Evolutionary conservation across 1,140 invertebrate species (phyloP), one percentile per base, ranked within the genome.

Genomic region (Nasonia giraulti): DNA sequence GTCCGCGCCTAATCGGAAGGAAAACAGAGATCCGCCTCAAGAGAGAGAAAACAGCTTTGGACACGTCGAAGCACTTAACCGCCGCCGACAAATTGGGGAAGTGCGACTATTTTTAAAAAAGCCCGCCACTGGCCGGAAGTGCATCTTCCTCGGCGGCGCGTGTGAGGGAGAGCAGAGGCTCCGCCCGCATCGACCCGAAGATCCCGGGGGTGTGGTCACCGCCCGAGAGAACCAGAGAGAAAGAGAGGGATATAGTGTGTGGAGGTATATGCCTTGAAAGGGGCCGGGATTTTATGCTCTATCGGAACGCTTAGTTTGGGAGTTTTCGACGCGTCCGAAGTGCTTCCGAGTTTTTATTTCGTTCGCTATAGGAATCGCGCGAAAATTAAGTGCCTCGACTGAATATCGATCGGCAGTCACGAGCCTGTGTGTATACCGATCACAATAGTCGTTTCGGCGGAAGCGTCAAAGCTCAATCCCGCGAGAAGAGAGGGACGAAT

Each of bases 51-150:
- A 55, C 44, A 55, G 44, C 12, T 17, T 47, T 47, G 12, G 47
- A 73, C 27, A 80, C 33, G 69, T 81, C 44, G 20, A 31, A 73
- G 14, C 66, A 81, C 68, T 81, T 73, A 81, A 74, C 1, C 11
- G 33, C 23, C 12, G 12, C 62, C 31, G 33, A 81, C 44, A 73
- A 74, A 81, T 81, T 47, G 40, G 74, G 68, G 68, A 31, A 71
- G 31, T 7, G 73, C 40, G 74, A 33, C 74, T 76, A 76, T 76
- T 76, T 76, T 76, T 47, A 47, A 47, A 44, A n/a, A n/a, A n/a
- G 31, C 68, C 11, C 55, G 27, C 8, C 68, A 71, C 68, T 31
- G 20, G 27, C 68, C 68, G 68, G 68, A 71, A 71, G 68, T 71
- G 68, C 68, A 71, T 71, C 66, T 55, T 55, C 66, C 66, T 69